A percentile compares a stretch with the other conserved stretches of the same genome.
Evolutionary conservation across 2,113 vertebrate species (phyloP).

Genomic region (Dipodomys ordii): DNA sequence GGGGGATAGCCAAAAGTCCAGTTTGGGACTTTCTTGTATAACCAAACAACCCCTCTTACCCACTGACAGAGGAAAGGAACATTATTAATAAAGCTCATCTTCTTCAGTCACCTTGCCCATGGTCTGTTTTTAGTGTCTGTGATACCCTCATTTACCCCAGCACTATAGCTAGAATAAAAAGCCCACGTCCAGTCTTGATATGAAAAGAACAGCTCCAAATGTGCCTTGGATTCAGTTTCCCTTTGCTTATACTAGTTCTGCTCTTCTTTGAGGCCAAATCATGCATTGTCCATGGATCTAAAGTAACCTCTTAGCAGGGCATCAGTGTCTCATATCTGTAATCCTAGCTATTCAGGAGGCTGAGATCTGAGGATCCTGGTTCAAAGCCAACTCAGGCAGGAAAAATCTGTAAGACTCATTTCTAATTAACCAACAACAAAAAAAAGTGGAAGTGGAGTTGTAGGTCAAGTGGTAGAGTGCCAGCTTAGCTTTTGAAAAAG

Average conservation of each 20-base stretch:
- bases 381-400: too few relatives aligned
- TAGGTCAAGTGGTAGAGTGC: too few relatives aligned
- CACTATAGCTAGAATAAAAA: slow-evolving; percentile 41
- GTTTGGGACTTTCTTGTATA: background rate
- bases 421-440: too few relatives aligned
- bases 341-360: too few relatives aligned
- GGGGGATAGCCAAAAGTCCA: background rate
- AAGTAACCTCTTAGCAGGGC: background rate
- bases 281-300: slow-evolving; percentile 35
- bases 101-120: background rate
- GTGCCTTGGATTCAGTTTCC: background rate
- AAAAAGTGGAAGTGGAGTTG: too few relatives aligned
- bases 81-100: background rate
- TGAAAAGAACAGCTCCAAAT: background rate
- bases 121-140: slow-evolving; percentile 3
- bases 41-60: background rate
- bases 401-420: too few relatives aligned
- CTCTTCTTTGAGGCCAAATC: slow-evolving; percentile 6
- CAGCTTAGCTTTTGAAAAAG: too few relatives aligned
- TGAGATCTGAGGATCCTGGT: too few relatives aligned
- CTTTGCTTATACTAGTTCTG: background rate
- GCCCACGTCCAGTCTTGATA: background rate
- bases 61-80: background rate
- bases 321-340: too few relatives aligned
- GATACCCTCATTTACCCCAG: background rate